A percentile compares a stretch with the other conserved stretches of the same genome.
Conservation (phyloP, 2,888 invertebrate genomes). For the Acleris emargana region DNA sequence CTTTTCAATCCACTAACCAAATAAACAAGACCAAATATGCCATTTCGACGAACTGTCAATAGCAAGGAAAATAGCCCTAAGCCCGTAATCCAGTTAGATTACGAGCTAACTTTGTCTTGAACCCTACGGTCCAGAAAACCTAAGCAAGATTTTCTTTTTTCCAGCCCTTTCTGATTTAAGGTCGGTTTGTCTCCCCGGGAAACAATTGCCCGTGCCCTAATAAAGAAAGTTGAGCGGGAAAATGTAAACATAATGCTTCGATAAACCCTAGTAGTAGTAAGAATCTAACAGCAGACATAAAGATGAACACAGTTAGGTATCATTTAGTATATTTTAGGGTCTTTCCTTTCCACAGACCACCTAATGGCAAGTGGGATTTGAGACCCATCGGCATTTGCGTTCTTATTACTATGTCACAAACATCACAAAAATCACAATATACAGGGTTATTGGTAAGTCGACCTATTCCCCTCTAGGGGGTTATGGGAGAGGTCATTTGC, state of each 20-base stretch:
- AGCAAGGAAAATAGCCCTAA: constrained; percentile 10
- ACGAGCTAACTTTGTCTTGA: constrained; percentile 12
- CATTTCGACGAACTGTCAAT: neutral
- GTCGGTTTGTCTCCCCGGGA: constrained; percentile 5
- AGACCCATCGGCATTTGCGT: no score
- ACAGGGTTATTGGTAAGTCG: no score
- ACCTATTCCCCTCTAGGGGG: no score
- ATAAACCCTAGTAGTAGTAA: neutral
- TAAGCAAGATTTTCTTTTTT: constrained; percentile 23
- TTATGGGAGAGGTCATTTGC: no score
- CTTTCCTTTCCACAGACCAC: no score
- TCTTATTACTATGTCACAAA: no score
- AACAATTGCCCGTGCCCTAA: constrained; percentile 22
- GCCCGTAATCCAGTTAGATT: constrained; percentile 14
- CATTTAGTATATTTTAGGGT: no score
- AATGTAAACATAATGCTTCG: neutral
- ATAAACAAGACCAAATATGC: constrained; percentile 5
- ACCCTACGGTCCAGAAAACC: constrained; percentile 9
- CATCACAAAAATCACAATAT: no score
- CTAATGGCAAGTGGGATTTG: no score
- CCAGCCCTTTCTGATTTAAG: constrained; percentile 31
- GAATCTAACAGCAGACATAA: no score
- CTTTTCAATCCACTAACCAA: neutral
- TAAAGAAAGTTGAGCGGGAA: constrained; percentile 17
- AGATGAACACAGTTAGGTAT: no score